Conservation (phyloP, 2,888 invertebrate species). For the Spatulosminthurus flaviceps region DNA sequence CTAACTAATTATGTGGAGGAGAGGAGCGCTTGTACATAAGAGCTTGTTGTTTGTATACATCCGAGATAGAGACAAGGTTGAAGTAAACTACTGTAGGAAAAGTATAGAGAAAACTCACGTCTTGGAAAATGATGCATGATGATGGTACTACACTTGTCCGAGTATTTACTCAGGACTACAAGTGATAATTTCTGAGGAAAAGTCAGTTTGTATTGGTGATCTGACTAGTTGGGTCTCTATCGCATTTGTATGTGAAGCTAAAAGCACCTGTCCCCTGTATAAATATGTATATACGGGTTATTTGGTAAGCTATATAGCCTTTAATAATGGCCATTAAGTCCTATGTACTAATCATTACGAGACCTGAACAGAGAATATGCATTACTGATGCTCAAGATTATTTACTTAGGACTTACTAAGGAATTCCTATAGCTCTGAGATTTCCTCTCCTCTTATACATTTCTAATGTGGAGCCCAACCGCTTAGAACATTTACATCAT, state of each 20-base stretch:
- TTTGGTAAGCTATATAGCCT: too few relatives aligned
- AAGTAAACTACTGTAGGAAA: neutral
- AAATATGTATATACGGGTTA: too few relatives aligned
- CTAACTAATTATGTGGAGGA: conserved; percentile 47
- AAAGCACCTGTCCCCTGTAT: too few relatives aligned
- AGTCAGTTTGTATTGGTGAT: conserved; percentile 4
- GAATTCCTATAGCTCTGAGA: too few relatives aligned
- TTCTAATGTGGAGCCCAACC: neutral
- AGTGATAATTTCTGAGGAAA: conserved; percentile 25
- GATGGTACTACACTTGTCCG: conserved; percentile 5
- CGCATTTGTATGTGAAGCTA: too few relatives aligned
- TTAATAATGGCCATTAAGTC: too few relatives aligned
- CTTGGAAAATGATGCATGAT: neutral
- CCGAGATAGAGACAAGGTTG: neutral
- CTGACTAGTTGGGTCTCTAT: neutral
- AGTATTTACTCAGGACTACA: conserved; percentile 28
- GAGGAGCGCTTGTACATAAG: conserved; percentile 19
- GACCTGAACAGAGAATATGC: neutral
- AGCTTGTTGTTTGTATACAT: too few relatives aligned
- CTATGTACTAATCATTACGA: neutral
- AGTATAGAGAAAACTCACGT: neutral
- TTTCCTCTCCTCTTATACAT: too few relatives aligned
- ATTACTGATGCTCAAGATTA: conserved; percentile 6
- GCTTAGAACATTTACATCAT: conserved; percentile 24
- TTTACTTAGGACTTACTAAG: neutral